Evolutionary conservation across 1,140 invertebrate genomes (phyloP).

Genomic region (Pseudomyrmex gracilis): DNA sequence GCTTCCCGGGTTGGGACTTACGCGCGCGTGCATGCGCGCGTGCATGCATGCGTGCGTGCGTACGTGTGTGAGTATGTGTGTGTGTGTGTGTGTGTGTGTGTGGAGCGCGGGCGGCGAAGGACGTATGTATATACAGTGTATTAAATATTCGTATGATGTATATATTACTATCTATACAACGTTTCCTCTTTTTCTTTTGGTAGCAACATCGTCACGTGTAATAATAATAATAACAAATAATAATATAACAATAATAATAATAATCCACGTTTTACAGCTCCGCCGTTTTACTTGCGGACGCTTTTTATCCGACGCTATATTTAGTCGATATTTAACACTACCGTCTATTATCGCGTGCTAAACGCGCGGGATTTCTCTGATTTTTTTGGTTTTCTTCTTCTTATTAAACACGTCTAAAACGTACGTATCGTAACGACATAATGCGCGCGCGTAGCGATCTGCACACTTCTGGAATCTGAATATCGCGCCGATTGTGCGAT

Average conservation of each 20-base stretch:
- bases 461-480: background rate
- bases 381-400: constrained; percentile 3
- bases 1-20: no score
- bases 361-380: background rate
- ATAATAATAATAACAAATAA: background rate
- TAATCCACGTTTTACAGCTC: constrained; percentile 28
- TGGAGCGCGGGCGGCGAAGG: constrained; percentile 26
- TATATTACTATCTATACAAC: constrained; percentile 8
- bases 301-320: constrained; percentile 3
- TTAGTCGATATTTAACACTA: constrained; percentile 28
- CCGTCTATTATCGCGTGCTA: constrained; percentile 19
- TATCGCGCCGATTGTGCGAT: constrained; percentile 11
- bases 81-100: constrained; percentile 3
- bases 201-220: constrained; percentile 40
- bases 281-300: constrained; percentile 11
- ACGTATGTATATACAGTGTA: constrained; percentile 68
- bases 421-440: constrained; percentile 28
- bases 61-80: constrained; percentile 1
- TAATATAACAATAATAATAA: background rate
- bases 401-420: constrained; percentile 28
- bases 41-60: constrained; percentile 9
- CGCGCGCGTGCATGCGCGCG: constrained; percentile 17
- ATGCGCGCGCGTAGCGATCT: constrained; percentile 3
- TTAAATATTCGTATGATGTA: constrained; percentile 26
- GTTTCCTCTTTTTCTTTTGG: background rate